Evolutionary conservation across 2,888 invertebrate genomes (phyloP).

Genomic region (Archips crataeganus): DNA sequence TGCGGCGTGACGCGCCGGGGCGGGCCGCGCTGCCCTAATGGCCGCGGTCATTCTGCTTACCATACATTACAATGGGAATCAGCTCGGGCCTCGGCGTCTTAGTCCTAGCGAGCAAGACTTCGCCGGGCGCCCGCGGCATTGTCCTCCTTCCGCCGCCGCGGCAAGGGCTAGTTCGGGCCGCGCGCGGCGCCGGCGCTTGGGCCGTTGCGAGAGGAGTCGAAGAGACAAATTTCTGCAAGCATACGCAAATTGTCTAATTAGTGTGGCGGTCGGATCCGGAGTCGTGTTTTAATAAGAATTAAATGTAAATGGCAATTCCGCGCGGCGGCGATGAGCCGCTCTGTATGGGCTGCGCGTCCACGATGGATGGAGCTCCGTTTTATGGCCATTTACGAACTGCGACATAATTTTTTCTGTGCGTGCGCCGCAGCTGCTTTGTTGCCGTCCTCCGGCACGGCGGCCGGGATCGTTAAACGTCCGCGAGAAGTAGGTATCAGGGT

Average conservation of each 20-base stretch:
- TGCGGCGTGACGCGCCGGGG: constrained; percentile 47
- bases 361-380: constrained; percentile 52
- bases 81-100: constrained; percentile 71
- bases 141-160: constrained; percentile 45
- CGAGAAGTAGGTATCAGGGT: not conserved
- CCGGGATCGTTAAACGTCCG: not conserved
- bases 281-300: constrained; percentile 67
- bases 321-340: constrained; percentile 48
- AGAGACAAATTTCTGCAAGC: constrained; percentile 53
- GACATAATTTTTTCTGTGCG: constrained; percentile 55
- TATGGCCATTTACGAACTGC: constrained; percentile 53
- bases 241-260: constrained; percentile 82
- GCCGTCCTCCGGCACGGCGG: not conserved
- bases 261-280: constrained; percentile 62
- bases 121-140: constrained; percentile 45
- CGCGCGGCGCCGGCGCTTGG: constrained; percentile 31
- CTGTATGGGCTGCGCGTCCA: constrained; percentile 55
- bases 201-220: constrained; percentile 40
- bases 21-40: constrained; percentile 71
- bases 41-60: constrained; percentile 74
- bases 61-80: constrained; percentile 82
- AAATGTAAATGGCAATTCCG: constrained; percentile 63
- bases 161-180: constrained; percentile 39
- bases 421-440: constrained; percentile 52
- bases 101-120: constrained; percentile 58